Base-by-base conservation (phyloP, 2,888 invertebrate genomes). In the Drosophila birchii region DNA sequence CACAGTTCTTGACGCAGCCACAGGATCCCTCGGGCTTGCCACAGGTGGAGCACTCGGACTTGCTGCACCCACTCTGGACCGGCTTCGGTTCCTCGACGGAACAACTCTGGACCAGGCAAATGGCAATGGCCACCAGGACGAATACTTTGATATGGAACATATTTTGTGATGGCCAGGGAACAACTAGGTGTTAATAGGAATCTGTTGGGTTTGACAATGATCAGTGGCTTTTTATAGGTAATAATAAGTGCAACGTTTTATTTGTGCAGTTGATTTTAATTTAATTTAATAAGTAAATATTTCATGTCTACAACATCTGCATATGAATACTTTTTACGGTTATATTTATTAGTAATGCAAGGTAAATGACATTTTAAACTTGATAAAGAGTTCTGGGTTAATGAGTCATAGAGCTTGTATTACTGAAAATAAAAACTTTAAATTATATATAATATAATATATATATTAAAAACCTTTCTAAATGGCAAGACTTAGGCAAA, bases 101-200 rank as follows among this genome's bases (percentile, higher is more conserved):
- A 23, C 49, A 62, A 1, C 68, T 64, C 54, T 79, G 81, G 11
- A 44, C 58, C 6, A 70, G 45, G 47, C 78, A 79, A 0, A 79
- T 53, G 41, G 73, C 45, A 0, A 78, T 56, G 16, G 73, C 66
- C 11, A 86, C 23, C 54, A 83, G 56, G 29, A 83, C 56, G 44
- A 81, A 53, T 16, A 81, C 20, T 49, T 81, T 83, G 4, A 78
- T 14, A 32, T 78, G 66, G 18, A 86, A 71, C 86, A 83, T 53
- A 23, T 23, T 53, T 81, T 47, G 3, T 3, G n/a, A n/a, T n/a
- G n/a, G n/a, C n/a, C n/a, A n/a, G n/a, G n/a, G n/a, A n/a, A n/a
- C n/a, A 45, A 23, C 32, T 59, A 38, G 5, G n/a, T 14, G 26
- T 29, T 20, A 51, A 36, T 36, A 2, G 36, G 29, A 3, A 18